Evolutionary conservation across 2,888 invertebrate genomes (phyloP).

Genomic region (Glaucopsyche alexis): DNA sequence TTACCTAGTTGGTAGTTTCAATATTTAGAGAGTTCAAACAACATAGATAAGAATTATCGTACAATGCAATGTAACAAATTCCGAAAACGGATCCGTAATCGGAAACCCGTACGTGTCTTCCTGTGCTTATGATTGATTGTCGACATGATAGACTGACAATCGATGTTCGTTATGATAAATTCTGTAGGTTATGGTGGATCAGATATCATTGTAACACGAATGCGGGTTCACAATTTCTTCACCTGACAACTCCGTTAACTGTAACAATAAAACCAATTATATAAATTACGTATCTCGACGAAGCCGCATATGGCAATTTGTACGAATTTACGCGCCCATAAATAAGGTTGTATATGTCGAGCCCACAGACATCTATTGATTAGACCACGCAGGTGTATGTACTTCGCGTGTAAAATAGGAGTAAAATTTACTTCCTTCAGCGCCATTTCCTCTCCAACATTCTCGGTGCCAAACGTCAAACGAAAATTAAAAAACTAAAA

Average conservation of each 20-base stretch:
- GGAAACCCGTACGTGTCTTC: background rate
- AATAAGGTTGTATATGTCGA: background rate
- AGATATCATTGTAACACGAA: background rate
- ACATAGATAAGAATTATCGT: constrained; percentile 10
- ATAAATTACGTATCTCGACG: background rate
- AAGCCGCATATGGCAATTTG: constrained; percentile 14
- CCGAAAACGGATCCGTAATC: background rate
- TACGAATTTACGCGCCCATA: constrained; percentile 15
- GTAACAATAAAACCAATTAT: constrained; percentile 6
- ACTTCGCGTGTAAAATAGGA: too few species aligned
- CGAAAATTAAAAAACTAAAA: too few species aligned
- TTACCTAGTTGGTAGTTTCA: background rate
- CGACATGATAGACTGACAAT: background rate
- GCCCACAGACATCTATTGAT: too few species aligned
- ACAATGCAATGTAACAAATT: background rate
- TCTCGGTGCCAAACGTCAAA: too few species aligned
- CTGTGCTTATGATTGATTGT: constrained; percentile 8
- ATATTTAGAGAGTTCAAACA: background rate
- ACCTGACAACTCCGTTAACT: background rate
- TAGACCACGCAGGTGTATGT: too few species aligned
- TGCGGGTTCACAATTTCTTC: background rate
- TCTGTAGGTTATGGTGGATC: background rate
- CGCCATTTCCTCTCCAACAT: too few species aligned
- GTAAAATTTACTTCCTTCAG: too few species aligned
- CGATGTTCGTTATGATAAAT: background rate